phyloP scores from a whole-genome alignment of 2,888 invertebrate genomes.

The Cryptus viduatorius region DNA sequence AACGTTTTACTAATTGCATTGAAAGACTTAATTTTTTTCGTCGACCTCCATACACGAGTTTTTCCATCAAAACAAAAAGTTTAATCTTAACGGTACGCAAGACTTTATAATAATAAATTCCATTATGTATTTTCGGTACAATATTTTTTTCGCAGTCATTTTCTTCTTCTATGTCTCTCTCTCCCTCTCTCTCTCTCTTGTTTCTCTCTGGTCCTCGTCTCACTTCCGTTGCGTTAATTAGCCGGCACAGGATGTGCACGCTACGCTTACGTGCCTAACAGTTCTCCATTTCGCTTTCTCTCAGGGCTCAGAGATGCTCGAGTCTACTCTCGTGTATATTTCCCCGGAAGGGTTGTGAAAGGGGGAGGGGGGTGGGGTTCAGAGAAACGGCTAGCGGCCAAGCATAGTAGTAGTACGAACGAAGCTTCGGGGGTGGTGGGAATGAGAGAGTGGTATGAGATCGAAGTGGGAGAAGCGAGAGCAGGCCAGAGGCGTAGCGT shows the following conservation, averaged over 20 bases:
- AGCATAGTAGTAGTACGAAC: constrained; percentile 60
- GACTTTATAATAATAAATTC: constrained; percentile 34
- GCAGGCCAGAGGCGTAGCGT: constrained; percentile 59
- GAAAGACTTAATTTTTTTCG: background rate
- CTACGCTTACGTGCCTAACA: constrained; percentile 52
- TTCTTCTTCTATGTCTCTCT: constrained; percentile 43
- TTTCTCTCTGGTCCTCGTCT: constrained; percentile 31
- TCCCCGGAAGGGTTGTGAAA: constrained; percentile 20
- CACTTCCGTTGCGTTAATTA: constrained; percentile 61
- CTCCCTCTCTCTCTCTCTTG: constrained; percentile 40
- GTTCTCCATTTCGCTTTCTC: constrained; percentile 34
- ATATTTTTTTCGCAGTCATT: constrained; percentile 43
- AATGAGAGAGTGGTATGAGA: constrained; percentile 37
- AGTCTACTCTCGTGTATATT: background rate
- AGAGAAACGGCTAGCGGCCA: constrained; percentile 42
- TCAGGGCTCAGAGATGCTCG: constrained; percentile 24
- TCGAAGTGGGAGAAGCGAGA: constrained; percentile 23
- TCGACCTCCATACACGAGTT: background rate
- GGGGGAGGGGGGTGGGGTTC: background rate
- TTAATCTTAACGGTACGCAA: background rate
- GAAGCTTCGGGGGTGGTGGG: constrained; percentile 26
- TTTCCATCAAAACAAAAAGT: constrained; percentile 15
- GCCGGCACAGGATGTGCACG: constrained; percentile 57
- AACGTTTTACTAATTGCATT: no score
- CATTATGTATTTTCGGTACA: constrained; percentile 26